phyloP scores from a whole-genome alignment of 2,888 invertebrate species.

The Neria commutata region DNA sequence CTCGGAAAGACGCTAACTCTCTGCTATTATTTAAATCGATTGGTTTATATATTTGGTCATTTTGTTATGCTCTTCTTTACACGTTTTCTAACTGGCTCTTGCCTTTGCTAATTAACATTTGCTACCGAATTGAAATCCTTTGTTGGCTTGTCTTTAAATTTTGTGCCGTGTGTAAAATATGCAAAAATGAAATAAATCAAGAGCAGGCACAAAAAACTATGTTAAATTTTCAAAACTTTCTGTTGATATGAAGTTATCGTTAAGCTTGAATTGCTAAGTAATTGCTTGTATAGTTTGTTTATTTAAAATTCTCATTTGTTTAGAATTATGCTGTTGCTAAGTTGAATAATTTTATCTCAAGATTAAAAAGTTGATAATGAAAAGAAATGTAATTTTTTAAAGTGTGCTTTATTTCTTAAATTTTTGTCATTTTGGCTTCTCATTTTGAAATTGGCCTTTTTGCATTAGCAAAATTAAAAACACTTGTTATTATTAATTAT shows the following conservation, averaged over 20 bases:
- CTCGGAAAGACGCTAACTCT: too few species aligned
- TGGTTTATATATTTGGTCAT: not conserved
- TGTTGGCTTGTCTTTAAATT: not conserved
- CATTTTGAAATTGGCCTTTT: too few species aligned
- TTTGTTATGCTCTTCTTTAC: not conserved
- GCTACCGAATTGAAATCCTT: not conserved
- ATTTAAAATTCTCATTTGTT: too few species aligned
- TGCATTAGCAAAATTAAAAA: too few species aligned
- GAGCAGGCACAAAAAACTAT: constrained; percentile 36
- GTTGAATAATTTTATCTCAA: constrained; percentile 30
- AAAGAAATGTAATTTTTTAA: constrained; percentile 34
- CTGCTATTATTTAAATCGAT: not conserved
- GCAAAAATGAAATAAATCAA: constrained; percentile 38
- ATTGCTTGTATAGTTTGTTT: not conserved
- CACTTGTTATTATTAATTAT: too few species aligned
- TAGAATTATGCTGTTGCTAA: not conserved
- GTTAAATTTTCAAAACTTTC: constrained; percentile 45
- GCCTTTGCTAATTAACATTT: not conserved
- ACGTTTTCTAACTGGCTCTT: not conserved
- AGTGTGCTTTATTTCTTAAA: constrained; percentile 32
- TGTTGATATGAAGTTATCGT: constrained; percentile 53
- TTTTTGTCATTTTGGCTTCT: constrained; percentile 44
- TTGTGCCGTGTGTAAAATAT: constrained; percentile 31
- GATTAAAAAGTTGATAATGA: constrained; percentile 38
- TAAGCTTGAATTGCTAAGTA: constrained; percentile 20